These are phyloP conservation scores for Jaculus jaculus DNA, from an alignment of 2,113 vertebrate genomes.

Conservation along the genomic window DNA sequence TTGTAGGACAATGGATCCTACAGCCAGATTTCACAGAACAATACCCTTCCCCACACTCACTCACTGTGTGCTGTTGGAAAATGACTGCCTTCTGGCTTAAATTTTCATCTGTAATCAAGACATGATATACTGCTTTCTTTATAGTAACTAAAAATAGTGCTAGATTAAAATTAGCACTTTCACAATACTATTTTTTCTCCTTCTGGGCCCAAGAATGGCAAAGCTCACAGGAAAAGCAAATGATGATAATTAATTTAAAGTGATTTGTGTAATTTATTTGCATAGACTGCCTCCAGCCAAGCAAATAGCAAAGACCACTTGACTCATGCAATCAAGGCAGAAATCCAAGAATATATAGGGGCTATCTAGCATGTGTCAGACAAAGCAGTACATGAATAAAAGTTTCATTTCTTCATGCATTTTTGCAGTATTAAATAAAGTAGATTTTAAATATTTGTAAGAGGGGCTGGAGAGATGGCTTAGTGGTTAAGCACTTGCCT, in stretches of 20 bases:
- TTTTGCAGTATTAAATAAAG: not conserved
- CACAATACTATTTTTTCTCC: slow-evolving; percentile 26
- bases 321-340: not conserved
- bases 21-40: not conserved
- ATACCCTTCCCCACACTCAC: not conserved
- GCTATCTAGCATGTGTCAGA: not conserved
- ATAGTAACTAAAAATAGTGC: slow-evolving; percentile 33
- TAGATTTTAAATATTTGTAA: not conserved
- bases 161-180: slow-evolving; percentile 51
- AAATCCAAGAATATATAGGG: slow-evolving; percentile 18
- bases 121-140: not conserved
- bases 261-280: slow-evolving; percentile 51
- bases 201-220: slow-evolving; percentile 1
- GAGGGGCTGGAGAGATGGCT: too few relatives aligned
- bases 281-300: not conserved
- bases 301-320: not conserved
- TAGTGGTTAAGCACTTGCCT: too few relatives aligned
- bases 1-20: not conserved
- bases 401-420: not conserved
- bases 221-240: slow-evolving; percentile 23
- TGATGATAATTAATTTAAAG: slow-evolving; percentile 54
- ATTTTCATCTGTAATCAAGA: slow-evolving; percentile 29
- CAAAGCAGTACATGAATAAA: not conserved
- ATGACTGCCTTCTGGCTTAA: not conserved
- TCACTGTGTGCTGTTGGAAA: not conserved